These are phyloP conservation scores for Spheniscus mendiculus DNA, from an alignment of 2,113 vertebrate genomes.

Conservation along the genomic window DNA sequence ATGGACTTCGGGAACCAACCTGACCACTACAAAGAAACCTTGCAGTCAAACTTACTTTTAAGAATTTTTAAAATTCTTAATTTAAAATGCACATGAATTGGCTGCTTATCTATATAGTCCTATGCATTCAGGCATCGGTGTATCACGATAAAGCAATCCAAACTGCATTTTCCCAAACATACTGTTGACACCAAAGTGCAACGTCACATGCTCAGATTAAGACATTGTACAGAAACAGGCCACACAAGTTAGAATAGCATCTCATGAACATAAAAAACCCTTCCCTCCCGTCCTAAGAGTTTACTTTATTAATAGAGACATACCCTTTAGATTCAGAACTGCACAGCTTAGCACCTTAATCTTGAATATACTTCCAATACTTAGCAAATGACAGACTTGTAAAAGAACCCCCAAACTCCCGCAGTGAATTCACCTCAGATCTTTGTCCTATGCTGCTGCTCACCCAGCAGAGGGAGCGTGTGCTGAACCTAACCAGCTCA, in stretches of 20 bases:
- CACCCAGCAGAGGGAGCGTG: conserved; percentile 1
- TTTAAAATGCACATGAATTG: neutral
- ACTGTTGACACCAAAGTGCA: neutral
- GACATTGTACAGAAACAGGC: neutral
- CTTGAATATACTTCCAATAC: neutral
- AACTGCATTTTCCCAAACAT: neutral
- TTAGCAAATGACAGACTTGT: neutral
- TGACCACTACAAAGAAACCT: conserved; percentile 83
- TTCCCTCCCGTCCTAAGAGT: neutral
- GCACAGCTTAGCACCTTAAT: neutral
- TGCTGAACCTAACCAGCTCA: neutral
- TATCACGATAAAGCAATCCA: neutral
- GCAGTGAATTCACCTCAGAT: too few species aligned
- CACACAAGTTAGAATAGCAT: neutral
- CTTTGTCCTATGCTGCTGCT: neutral
- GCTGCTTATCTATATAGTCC: neutral
- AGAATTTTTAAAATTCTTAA: neutral
- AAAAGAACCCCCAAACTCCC: fast-evolving
- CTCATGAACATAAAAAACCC: fast-evolving
- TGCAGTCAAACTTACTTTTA: neutral
- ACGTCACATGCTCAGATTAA: neutral
- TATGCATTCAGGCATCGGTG: neutral
- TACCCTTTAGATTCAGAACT: neutral
- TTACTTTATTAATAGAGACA: too few species aligned
- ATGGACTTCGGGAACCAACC: conserved; percentile 94